Evolutionary conservation across 2,888 invertebrate genomes (phyloP).

Genomic region (Rutpela maculata): DNA sequence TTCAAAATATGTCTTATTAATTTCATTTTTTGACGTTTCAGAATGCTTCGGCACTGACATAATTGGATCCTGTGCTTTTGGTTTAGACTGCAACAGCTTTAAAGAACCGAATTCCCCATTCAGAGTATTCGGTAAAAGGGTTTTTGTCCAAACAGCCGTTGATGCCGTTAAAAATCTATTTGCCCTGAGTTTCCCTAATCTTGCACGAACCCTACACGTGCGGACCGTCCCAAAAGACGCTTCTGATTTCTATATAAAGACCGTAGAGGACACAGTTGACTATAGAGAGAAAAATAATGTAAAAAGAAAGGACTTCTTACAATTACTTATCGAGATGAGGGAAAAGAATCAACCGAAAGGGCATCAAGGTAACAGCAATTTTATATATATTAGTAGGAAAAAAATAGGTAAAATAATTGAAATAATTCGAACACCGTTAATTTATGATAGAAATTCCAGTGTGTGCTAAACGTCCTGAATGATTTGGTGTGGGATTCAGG

Average conservation of each 20-base stretch:
- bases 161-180: neutral
- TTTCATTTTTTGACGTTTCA: neutral
- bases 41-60: constrained; percentile 51
- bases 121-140: neutral
- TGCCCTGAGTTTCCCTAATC: neutral
- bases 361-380: neutral
- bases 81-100: constrained; percentile 77
- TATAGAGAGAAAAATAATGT: constrained; percentile 54
- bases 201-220: neutral
- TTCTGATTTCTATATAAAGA: constrained; percentile 71
- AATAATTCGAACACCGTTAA: too few relatives aligned
- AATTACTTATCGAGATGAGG: constrained; percentile 76
- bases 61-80: constrained; percentile 76
- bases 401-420: too few relatives aligned
- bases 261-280: constrained; percentile 65
- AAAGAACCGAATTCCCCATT: constrained; percentile 67
- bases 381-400: too few relatives aligned
- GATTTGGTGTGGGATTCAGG: too few relatives aligned
- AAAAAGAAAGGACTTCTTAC: constrained; percentile 76
- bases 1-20: neutral
- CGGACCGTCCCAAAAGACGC: constrained; percentile 53
- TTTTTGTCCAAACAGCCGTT: neutral
- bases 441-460: too few relatives aligned
- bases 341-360: neutral
- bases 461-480: too few relatives aligned